Evolutionary conservation across 1,140 invertebrate species (phyloP), one percentile per base, ranked within the genome.

Genomic region (Psilanteris sp.): DNA sequence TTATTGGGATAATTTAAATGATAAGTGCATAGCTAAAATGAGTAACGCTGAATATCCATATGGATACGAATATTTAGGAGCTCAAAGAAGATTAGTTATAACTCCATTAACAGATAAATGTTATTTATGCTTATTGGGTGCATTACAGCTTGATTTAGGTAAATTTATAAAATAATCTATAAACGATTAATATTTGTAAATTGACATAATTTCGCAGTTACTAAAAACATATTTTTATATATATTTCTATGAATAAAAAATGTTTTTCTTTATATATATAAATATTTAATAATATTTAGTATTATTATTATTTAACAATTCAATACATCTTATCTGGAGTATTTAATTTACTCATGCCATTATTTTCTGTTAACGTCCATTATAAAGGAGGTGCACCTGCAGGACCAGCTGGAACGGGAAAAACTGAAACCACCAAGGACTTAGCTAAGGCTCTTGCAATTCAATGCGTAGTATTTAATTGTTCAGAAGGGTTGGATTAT

Each of bases 381-480:
- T n/a, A n/a, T 27, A 16, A 96, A 55, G 52, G 52, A 18, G 48
- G 48, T 20, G 48, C 48, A 13, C 48, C 48, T 10, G 48, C 39
- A 79, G 96, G 96, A 1, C 95, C 96, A 0, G 95, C 95, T 9
- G 68, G 68, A 20, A 72, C 59, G 10, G 70, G 70, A 20, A 73
- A 73, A 43, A 73, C 70, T 10, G 70, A 73, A 87, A 97, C 95
- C 1, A 94, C 94, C 0, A 97, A 97, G 88, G 95, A 97, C 89
- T 85, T 96, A 67, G 95, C 95, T 7, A 96, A 97, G 88, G 95
- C 96, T 0, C 81, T 98, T 3, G 96, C 96, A 0, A 94, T 97
- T 0, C 95, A 97, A 80, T 97, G 96, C 81, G 94, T 97, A 0
- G 96, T 97, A 0, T 98, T 97, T 86, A 98, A 98, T 85, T 98